phyloP scores from a whole-genome alignment of 2,113 vertebrate species.

The Neomonachus schauinslandi region DNA sequence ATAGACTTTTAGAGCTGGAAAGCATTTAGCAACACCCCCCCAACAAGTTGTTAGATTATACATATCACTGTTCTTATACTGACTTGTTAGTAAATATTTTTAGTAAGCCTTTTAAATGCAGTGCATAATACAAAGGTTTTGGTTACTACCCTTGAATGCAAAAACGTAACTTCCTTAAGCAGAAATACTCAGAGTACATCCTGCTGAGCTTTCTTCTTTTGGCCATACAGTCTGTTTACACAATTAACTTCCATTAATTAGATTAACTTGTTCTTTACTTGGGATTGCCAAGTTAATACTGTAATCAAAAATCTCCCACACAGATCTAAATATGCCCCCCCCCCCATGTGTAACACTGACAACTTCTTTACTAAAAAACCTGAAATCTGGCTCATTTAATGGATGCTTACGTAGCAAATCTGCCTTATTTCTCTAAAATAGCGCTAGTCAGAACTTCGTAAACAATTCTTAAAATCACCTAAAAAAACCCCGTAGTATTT shows the following conservation, averaged over 20 bases:
- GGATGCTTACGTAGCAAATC: neutral
- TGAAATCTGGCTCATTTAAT: slow-evolving; percentile 2
- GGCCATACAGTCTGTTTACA: neutral
- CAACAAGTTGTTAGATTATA: neutral
- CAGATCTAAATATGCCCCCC: neutral
- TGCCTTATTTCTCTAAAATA: slow-evolving; percentile 48
- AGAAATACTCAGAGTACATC: slow-evolving; percentile 21
- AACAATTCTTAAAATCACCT: slow-evolving; percentile 23
- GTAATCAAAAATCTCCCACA: slow-evolving; percentile 62
- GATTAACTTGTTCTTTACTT: slow-evolving; percentile 60
- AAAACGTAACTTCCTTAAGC: slow-evolving; percentile 26
- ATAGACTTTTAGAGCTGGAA: neutral
- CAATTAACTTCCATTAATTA: slow-evolving; percentile 69
- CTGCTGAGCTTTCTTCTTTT: slow-evolving; percentile 45
- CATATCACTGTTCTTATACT: neutral
- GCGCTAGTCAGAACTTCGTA: slow-evolving; percentile 34
- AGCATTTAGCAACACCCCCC: neutral
- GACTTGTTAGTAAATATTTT: neutral
- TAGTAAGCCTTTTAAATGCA: slow-evolving; percentile 10
- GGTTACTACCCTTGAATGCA: neutral
- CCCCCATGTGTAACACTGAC: slow-evolving; percentile 32
- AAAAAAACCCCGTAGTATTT: slow-evolving; percentile 53
- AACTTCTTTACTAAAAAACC: slow-evolving; percentile 58
- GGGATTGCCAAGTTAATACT: slow-evolving; percentile 55
- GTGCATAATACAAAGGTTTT: neutral